Percentiles rank a stretch among this genome's conserved stretches.
phyloP scores from a whole-genome alignment of 2,113 vertebrate species.

The Sigmodon hispidus region DNA sequence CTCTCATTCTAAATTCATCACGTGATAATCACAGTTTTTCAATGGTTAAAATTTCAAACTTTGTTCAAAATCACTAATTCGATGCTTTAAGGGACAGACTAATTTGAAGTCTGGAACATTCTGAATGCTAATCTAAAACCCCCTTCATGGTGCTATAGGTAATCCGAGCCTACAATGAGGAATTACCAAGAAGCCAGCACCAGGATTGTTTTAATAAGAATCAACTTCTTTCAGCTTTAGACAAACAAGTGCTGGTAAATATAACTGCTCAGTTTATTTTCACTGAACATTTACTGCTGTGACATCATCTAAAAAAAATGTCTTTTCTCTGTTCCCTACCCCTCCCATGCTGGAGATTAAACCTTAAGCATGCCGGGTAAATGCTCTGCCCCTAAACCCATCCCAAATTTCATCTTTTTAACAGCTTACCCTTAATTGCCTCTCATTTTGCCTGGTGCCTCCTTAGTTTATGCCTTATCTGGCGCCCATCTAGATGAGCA shows the following conservation, averaged over 20 bases:
- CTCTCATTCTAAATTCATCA: conserved; percentile 6
- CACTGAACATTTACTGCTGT: conserved; percentile 37
- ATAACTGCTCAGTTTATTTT: background rate
- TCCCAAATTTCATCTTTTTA: conserved; percentile 10
- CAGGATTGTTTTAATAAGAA: background rate
- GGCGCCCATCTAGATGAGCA: conserved; percentile 33
- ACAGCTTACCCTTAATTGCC: conserved; percentile 23
- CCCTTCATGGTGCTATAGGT: background rate
- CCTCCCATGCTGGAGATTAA: background rate
- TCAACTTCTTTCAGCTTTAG: background rate
- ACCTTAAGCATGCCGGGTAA: background rate
- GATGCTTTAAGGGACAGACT: background rate
- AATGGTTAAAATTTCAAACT: conserved; percentile 29
- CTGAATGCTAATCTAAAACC: conserved; percentile 2
- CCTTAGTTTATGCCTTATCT: conserved; percentile 40
- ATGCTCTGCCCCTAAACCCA: background rate
- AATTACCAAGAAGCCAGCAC: background rate
- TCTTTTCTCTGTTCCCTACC: background rate
- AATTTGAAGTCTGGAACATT: background rate
- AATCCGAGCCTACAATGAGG: background rate
- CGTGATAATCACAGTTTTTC: background rate
- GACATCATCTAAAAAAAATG: conserved; percentile 15
- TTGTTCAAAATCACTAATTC: background rate
- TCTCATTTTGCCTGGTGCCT: conserved; percentile 30
- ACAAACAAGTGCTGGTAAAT: background rate